A percentile compares a stretch with the other conserved stretches of the same genome.
phyloP scores from a whole-genome alignment of 2,888 invertebrate species.

The Cosmia pyralina region DNA sequence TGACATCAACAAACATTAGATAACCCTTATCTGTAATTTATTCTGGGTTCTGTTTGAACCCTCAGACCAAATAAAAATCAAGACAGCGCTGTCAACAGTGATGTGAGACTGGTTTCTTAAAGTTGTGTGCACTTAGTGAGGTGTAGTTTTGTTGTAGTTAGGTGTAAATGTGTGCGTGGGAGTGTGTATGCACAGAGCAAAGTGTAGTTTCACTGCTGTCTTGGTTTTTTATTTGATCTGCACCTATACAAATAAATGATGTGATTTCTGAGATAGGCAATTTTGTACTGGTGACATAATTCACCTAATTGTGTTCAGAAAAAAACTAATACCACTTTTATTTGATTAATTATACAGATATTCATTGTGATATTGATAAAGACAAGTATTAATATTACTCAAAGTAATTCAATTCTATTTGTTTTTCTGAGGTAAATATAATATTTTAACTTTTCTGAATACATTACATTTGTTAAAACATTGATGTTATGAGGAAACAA shows the following conservation, averaged over 20 bases:
- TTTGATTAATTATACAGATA: background rate
- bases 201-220: no score
- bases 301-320: no score
- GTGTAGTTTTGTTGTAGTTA: no score
- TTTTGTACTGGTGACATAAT: background rate
- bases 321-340: background rate
- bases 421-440: background rate
- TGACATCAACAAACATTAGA: conserved; percentile 24
- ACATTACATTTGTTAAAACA: background rate
- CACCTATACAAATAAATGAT: background rate
- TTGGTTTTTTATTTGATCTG: background rate
- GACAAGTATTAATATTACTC: background rate
- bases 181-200: no score
- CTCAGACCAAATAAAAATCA: no score
- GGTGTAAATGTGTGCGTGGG: no score
- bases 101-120: no score
- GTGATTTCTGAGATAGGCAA: background rate
- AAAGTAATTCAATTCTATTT: background rate
- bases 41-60: background rate
- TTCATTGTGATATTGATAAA: background rate
- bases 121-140: no score
- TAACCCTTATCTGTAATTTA: conserved; percentile 15
- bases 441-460: background rate
- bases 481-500: conserved; percentile 5
- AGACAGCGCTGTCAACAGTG: no score